Base-by-base conservation (phyloP, 2,797 vertebrate species). In the Spheniscus humboldti region DNA sequence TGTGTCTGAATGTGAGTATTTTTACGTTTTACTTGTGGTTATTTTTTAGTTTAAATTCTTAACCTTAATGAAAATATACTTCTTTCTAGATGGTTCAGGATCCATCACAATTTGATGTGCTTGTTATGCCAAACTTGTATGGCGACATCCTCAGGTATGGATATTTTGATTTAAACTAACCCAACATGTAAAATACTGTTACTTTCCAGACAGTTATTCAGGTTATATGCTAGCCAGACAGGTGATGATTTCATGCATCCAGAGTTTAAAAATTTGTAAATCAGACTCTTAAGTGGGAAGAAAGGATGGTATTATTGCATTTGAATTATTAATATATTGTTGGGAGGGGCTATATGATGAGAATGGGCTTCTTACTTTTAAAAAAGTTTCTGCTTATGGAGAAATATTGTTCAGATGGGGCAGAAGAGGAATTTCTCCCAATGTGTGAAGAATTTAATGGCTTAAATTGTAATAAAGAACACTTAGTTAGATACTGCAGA, bases 41-140 rank as follows among this genome's bases (percentile, higher is more conserved):
- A 4, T 74, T 50, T 80, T 75, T 48, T 24, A 11, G 10, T 88
- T 90, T 57, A 39, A 71, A 63, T 75, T 86, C 55, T 73, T 69
- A 74, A 45, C 8, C 25, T 68, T 66, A 86, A 85, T 92, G 67
- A 64, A 89, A 90, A 60, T 89, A 12, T 76, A 18, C 81, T 97
- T 94, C 55, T 53, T 96, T 88, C 66, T 94, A 99, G 99, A 99
- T 99, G 99, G 99, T 99, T 66, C 99, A 99, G 97, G 99, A 99
- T 96, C 99, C 99, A 3, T 99, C 99, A 90, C 98, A 99, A 74
- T 99, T 99, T 97, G 99, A 99, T 97, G 99, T 99, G 20, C 98
- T 99, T 13, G 99, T 99, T 53, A 99, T 99, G 99, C 99, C 99
- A 37, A 99, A 99, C 92, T 97, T 99, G 94, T 99, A 99, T 5